Evolutionary conservation across 2,888 invertebrate genomes (phyloP).

Genomic region (Scaptomyza tumidula): DNA sequence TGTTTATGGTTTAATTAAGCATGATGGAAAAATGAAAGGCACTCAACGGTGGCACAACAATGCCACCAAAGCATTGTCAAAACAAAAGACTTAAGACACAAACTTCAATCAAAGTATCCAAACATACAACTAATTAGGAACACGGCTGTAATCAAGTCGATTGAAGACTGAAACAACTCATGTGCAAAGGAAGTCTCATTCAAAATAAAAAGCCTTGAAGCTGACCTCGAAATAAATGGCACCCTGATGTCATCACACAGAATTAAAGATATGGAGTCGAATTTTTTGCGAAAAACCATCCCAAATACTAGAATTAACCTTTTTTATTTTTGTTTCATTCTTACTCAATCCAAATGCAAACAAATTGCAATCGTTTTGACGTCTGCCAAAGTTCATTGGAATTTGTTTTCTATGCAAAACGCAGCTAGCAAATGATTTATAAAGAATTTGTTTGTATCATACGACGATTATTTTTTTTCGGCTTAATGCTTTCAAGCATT

Average conservation of each 20-base stretch:
- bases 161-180: conserved; percentile 22
- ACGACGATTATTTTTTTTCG: conserved; percentile 27
- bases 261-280: not conserved
- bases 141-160: conserved; percentile 35
- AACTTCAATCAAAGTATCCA: conserved; percentile 28
- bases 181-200: conserved; percentile 26
- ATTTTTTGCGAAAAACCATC: conserved; percentile 32
- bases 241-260: conserved; percentile 43
- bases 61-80: conserved; percentile 27
- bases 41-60: conserved; percentile 22
- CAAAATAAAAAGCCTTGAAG: conserved; percentile 27
- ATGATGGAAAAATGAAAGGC: conserved; percentile 63
- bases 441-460: conserved; percentile 57
- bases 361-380: conserved; percentile 55
- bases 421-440: conserved; percentile 68
- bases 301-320: conserved; percentile 22
- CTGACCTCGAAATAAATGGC: conserved; percentile 39
- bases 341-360: conserved; percentile 59
- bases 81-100: conserved; percentile 41
- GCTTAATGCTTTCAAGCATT: conserved; percentile 32
- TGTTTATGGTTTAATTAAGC: conserved; percentile 78
- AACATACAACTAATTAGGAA: conserved; percentile 36
- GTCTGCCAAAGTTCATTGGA: conserved; percentile 71
- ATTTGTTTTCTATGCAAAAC: conserved; percentile 52
- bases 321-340: not conserved